Percentiles rank a stretch among this genome's conserved stretches.
Conservation (phyloP, 2,888 invertebrate species). For the Dicyrtoma fusca region DNA sequence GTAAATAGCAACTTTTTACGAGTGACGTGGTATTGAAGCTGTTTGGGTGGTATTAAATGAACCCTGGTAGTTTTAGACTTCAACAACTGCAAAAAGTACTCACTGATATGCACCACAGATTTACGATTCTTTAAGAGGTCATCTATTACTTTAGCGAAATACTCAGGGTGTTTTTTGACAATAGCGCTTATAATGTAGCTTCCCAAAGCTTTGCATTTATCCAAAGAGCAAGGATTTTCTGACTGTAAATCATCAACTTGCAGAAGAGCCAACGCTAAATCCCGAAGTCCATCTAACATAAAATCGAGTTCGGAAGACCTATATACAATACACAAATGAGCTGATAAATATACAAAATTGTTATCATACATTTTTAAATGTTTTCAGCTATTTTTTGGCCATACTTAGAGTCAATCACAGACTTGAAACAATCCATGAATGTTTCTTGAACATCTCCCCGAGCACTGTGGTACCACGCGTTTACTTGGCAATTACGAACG, state of each 20-base stretch:
- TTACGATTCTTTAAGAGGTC: conserved; percentile 44
- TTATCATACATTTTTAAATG: not conserved
- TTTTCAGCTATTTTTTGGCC: not conserved
- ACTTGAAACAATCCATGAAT: conserved; percentile 40
- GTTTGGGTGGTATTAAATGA: no score
- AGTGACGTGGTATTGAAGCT: no score
- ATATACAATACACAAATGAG: not conserved
- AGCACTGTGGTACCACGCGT: conserved; percentile 41
- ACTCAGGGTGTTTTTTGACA: conserved; percentile 35
- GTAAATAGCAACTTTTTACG: no score
- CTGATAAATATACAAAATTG: not conserved
- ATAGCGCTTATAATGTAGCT: conserved; percentile 42
- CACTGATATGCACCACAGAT: conserved; percentile 47
- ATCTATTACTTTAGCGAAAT: conserved; percentile 44
- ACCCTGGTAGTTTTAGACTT: no score
- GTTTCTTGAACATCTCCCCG: conserved; percentile 30
- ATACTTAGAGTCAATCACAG: conserved; percentile 43
- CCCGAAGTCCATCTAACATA: conserved; percentile 49
- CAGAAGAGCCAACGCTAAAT: conserved; percentile 46
- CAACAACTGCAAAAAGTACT: no score
- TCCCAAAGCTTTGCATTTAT: conserved; percentile 44
- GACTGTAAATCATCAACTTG: conserved; percentile 37
- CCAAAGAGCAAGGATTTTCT: conserved; percentile 25
- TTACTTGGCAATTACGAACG: conserved; percentile 30
- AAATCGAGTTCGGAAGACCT: conserved; percentile 50